Evolutionary conservation across 2,797 vertebrate genomes (phyloP).

Genomic region (Poecilia wingei): DNA sequence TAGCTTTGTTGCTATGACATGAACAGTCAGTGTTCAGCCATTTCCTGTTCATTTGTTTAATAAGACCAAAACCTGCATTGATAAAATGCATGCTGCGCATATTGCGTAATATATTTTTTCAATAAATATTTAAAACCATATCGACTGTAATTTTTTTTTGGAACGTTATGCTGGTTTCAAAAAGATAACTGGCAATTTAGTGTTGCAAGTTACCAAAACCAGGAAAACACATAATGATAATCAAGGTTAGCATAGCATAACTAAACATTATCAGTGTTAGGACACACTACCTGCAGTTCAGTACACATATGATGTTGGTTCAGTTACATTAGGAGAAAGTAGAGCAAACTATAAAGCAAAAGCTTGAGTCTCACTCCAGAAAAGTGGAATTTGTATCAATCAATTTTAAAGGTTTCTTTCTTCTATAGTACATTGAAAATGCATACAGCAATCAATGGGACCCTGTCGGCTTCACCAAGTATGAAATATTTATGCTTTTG

Average conservation of each 20-base stretch:
- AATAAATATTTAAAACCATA: not conserved
- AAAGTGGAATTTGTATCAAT: not conserved
- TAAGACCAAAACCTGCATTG: not conserved
- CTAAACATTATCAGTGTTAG: not conserved
- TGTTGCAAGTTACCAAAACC: not conserved
- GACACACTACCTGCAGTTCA: not conserved
- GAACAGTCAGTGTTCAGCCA: not conserved
- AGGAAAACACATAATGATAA: not conserved
- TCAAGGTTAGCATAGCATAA: not conserved
- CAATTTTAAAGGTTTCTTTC: not conserved
- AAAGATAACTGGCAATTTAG: not conserved
- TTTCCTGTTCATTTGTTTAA: not conserved
- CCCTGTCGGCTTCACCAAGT: not conserved
- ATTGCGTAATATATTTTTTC: not conserved
- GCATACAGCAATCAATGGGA: not conserved
- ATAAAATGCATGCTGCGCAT: not conserved
- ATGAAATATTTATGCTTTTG: not conserved
- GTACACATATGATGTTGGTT: not conserved
- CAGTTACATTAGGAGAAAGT: not conserved
- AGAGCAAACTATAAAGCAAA: not conserved
- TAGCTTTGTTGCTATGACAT: not conserved
- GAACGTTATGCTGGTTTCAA: not conserved
- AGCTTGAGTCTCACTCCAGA: not conserved
- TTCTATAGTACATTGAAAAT: not conserved
- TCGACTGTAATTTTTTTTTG: not conserved